Conservation (phyloP, 2,888 invertebrate genomes). For the Diarsia mendica region DNA sequence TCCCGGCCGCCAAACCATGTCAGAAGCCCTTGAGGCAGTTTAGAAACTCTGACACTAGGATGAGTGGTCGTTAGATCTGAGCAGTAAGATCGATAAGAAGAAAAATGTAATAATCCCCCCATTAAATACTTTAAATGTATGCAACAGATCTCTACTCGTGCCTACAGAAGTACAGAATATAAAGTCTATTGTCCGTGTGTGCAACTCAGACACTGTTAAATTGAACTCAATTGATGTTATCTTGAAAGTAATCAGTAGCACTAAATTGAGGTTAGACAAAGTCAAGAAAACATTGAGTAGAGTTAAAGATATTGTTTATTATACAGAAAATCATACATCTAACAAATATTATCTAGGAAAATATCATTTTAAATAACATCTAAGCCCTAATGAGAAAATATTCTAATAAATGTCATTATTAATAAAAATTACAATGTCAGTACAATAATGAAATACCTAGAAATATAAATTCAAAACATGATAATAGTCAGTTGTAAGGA, state of each 20-base stretch:
- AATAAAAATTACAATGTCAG: conserved; percentile 54
- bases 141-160: neutral
- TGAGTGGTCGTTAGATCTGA: too few relatives aligned
- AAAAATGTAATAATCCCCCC: neutral
- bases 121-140: neutral
- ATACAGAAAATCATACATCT: conserved; percentile 52
- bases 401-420: conserved; percentile 46
- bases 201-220: conserved; percentile 22
- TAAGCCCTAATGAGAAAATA: conserved; percentile 47
- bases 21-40: too few relatives aligned
- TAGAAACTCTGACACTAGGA: too few relatives aligned
- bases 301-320: conserved; percentile 53
- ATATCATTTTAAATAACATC: conserved; percentile 42
- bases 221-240: conserved; percentile 57
- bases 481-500: conserved; percentile 55
- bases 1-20: too few relatives aligned
- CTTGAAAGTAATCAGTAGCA: conserved; percentile 26
- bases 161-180: too few relatives aligned
- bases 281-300: conserved; percentile 47
- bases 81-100: too few relatives aligned
- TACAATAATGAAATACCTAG: conserved; percentile 46
- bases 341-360: conserved; percentile 45
- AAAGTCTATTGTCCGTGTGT: neutral
- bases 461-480: conserved; percentile 56
- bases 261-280: conserved; percentile 31